Evolutionary conservation across 2,888 invertebrate genomes (phyloP), one percentile per base, ranked within the genome.

Genomic region (Napeogenes sylphis): DNA sequence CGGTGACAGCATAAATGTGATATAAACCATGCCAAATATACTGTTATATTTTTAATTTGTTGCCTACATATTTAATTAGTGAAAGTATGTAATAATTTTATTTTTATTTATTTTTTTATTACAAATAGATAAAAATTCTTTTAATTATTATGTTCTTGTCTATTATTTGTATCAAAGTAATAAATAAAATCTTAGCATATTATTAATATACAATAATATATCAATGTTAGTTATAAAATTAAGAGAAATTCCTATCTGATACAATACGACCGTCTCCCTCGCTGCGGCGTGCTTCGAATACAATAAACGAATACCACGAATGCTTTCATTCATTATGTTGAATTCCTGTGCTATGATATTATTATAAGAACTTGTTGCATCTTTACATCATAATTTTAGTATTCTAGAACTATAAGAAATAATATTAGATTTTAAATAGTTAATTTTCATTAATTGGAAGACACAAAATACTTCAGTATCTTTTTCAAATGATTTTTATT

Each of bases 1-100:
- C 53, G 53, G 47, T 56, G 14, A 55, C 35, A 30, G 55, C 58
- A 54, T 51, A 32, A 38, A 61, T 46, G 59, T 55, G 38, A 61
- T 56, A 64, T 55, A 21, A 35, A 13, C 42, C 13, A 51, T 51
- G 30, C 30, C 6, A 6, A 14, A n/a, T 47, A 47, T 35, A 35
- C 4, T 4, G 6, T 35, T 6, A 35, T 35, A 5, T 35, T 35
- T 35, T 35, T 5, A 47, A n/a, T 13, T 46, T 47, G 13, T 30
- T 30, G 42, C 12, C 12, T 42, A 12, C 38, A 38, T 38, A 38
- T 3, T 42, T 12, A 3, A 42, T 42, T 42, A 12, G 5, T 42
- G 10, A 10, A 42, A 42, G 10, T 42, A 10, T 12, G 10, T 6
- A 10, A 4, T 35, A 35, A 6, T 35, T 4, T 35, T 5, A 4